Evolutionary conservation across 1,140 invertebrate species (phyloP), one percentile per base, ranked within the genome.

Genomic region (Eciton burchellii): DNA sequence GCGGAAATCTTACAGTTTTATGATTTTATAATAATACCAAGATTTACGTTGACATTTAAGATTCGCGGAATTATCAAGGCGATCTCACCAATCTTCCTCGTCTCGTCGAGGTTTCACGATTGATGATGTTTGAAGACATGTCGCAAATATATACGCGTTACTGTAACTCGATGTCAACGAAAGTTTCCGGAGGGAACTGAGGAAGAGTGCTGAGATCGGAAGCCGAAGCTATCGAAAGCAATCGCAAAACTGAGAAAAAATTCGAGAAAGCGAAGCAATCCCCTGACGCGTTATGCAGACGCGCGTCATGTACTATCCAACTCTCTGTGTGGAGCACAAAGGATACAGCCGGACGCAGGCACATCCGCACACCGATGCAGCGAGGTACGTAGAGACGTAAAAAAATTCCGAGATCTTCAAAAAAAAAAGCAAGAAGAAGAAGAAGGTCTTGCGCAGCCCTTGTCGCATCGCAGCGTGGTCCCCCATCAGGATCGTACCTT

Each of bases 351-450:
- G 2, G 45, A 47, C 56, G 74, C 49, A 56, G 63, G 45, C 24
- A 43, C 45, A 79, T 68, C 29, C 21, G 54, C 52, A 77, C 21
- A 77, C 19, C 35, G 45, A 65, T 26, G 29, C 26, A 54, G 63
- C 35, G 56, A 70, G 43, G 74, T n/a, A 72, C 65, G 65, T 65
- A 65, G 52, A 43, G 43, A 76, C 24, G 21, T 60, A 76, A 76
- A 35, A 62, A 76, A 76, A 76, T 63, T 76, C 21, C 49, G 72
- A 76, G 72, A 76, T 76, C 72, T 76, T 76, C 72, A 76, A 65
- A 63, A 63, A 76, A 35, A 35, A 35, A 35, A n/a, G n/a, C n/a
- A n/a, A n/a, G n/a, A n/a, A n/a, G n/a, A n/a, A n/a, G n/a, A n/a
- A n/a, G n/a, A n/a, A 63, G 49, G 63, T 76, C 59, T 59, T 47